A percentile compares a stretch with the other conserved stretches of the same genome.
phyloP scores from a whole-genome alignment of 1,140 invertebrate species.

The Akabosia matsudoensis region DNA sequence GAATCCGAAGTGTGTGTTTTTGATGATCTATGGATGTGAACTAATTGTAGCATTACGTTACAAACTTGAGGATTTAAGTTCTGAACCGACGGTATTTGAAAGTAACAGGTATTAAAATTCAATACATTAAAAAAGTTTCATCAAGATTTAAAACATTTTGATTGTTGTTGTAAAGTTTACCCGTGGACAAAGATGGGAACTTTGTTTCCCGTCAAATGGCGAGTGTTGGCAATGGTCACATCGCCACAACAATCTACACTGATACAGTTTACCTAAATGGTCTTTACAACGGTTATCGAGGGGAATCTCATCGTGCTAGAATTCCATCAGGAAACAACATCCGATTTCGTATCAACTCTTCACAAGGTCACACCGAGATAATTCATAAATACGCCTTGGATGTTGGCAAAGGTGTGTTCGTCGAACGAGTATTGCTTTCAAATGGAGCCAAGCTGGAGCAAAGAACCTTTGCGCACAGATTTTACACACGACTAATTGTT shows the following conservation, averaged over 20 bases:
- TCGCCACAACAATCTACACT: constrained; percentile 52
- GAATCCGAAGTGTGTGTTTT: too few species aligned
- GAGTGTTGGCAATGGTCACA: constrained; percentile 54
- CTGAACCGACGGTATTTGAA: too few species aligned
- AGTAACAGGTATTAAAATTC: too few species aligned
- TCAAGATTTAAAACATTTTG: too few species aligned
- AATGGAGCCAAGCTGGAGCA: constrained; percentile 36
- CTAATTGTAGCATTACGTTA: too few species aligned
- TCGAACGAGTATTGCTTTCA: constrained; percentile 27
- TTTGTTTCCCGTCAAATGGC: constrained; percentile 45
- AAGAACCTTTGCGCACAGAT: constrained; percentile 47
- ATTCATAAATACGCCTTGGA: constrained; percentile 42
- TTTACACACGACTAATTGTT: constrained; percentile 43
- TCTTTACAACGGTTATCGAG: constrained; percentile 53
- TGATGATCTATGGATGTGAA: too few species aligned
- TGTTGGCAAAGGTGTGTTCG: constrained; percentile 41
- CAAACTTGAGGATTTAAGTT: too few species aligned
- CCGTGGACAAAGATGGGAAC: constrained; percentile 1
- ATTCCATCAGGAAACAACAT: constrained; percentile 48
- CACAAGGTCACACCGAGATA: background rate
- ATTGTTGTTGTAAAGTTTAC: constrained; percentile 8
- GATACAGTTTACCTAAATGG: constrained; percentile 54
- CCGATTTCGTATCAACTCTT: constrained; percentile 4
- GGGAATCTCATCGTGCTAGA: constrained; percentile 48
- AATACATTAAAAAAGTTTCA: too few species aligned